Conservation (phyloP, 1,140 invertebrate species). For the Ptiloglossa arizonensis region DNA sequence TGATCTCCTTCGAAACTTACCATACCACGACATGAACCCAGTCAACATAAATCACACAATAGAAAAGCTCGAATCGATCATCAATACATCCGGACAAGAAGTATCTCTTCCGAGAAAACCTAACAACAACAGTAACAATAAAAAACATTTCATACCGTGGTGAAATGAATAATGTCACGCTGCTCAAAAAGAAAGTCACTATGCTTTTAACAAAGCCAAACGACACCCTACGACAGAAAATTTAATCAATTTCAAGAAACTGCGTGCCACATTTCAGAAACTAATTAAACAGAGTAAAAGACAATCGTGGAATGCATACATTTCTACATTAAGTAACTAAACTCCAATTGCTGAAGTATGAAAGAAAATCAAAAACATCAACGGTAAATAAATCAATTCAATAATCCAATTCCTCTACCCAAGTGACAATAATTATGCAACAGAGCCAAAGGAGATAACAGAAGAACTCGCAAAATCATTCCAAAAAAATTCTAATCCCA, state of each 20-base stretch:
- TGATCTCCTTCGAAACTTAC: too few relatives aligned
- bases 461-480: slow-evolving; percentile 62
- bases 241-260: slow-evolving; percentile 50
- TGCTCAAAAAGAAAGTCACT: too few relatives aligned
- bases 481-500: slow-evolving; percentile 57
- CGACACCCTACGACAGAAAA: too few relatives aligned
- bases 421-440: not conserved
- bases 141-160: too few relatives aligned
- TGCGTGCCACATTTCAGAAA: slow-evolving; percentile 47
- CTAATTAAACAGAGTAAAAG: slow-evolving; percentile 33
- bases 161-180: too few relatives aligned
- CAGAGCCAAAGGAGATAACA: slow-evolving; percentile 47
- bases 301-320: slow-evolving; percentile 12
- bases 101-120: too few relatives aligned
- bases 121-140: too few relatives aligned
- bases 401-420: not conserved
- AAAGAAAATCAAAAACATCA: slow-evolving; percentile 14
- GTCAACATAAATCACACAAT: too few relatives aligned
- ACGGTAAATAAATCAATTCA: not conserved
- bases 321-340: not conserved
- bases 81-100: too few relatives aligned
- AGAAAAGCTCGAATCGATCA: too few relatives aligned
- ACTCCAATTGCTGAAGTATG: slow-evolving; percentile 15
- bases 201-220: too few relatives aligned
- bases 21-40: too few relatives aligned